Percentiles rank a stretch among this genome's conserved stretches.
Evolutionary conservation across 2,113 vertebrate species (phyloP).

Genomic region (Pluvialis apricaria): DNA sequence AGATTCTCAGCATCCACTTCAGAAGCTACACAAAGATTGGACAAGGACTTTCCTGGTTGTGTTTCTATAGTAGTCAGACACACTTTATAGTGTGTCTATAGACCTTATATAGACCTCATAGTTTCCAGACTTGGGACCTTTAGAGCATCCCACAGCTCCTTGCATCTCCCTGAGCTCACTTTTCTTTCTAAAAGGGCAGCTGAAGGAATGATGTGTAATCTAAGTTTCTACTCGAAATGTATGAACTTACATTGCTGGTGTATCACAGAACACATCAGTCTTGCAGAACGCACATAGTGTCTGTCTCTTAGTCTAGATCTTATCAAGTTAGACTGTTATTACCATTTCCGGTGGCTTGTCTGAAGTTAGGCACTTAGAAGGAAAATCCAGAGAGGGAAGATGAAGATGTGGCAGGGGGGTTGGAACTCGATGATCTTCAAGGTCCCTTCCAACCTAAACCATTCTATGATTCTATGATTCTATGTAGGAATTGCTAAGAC

Average conservation of each 20-base stretch:
- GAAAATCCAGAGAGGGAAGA: background rate
- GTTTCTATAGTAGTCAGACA: background rate
- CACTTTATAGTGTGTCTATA: too few species aligned
- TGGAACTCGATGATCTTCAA: too few species aligned
- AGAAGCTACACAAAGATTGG: background rate
- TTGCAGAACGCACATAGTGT: background rate
- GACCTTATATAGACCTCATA: too few species aligned
- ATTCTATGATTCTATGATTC: too few species aligned
- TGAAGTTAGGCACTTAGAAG: background rate
- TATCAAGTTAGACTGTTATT: background rate
- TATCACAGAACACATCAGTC: background rate
- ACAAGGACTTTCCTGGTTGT: background rate
- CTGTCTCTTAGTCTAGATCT: background rate
- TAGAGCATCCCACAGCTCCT: rapidly evolving
- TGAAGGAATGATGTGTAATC: background rate
- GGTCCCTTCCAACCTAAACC: too few species aligned
- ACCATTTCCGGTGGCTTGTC: background rate
- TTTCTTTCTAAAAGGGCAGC: background rate
- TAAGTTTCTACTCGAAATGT: background rate
- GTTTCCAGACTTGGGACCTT: background rate
- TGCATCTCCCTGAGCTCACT: background rate
- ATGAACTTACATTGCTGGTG: background rate
- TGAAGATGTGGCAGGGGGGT: too few species aligned
- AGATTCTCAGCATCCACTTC: background rate
- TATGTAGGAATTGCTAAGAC: background rate